Evolutionary conservation across 2,797 vertebrate genomes (phyloP).

Genomic region (Oryzias sinensis): DNA sequence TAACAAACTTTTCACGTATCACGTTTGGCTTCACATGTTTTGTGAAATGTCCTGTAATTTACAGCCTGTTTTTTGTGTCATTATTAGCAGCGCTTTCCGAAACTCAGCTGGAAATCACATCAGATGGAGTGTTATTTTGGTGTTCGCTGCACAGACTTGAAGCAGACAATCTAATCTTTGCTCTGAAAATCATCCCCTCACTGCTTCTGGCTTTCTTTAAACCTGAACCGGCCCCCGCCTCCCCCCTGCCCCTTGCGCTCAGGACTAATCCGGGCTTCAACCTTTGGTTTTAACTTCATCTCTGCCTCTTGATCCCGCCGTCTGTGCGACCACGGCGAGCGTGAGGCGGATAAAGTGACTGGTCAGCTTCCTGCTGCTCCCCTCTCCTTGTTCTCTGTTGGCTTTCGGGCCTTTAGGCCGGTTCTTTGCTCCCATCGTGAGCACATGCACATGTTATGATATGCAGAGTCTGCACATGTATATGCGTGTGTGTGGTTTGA

Average conservation of each 20-base stretch:
- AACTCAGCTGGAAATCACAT: neutral
- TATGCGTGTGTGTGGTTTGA: constrained; percentile 55
- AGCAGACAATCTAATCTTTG: constrained; percentile 23
- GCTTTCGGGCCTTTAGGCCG: constrained; percentile 60
- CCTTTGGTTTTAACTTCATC: constrained; percentile 71
- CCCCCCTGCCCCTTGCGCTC: constrained; percentile 29
- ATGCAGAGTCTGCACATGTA: constrained; percentile 42
- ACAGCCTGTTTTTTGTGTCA: neutral
- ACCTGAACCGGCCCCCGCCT: constrained; percentile 29
- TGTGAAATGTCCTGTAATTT: neutral
- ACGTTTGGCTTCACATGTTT: neutral
- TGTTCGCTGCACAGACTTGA: constrained; percentile 5
- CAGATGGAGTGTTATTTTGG: constrained; percentile 2
- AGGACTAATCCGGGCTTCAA: constrained; percentile 67
- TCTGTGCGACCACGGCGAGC: constrained; percentile 34
- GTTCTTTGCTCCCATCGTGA: constrained; percentile 44
- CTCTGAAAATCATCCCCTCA: constrained; percentile 10
- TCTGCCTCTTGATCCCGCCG: constrained; percentile 52
- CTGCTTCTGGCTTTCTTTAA: constrained; percentile 36
- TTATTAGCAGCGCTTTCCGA: neutral
- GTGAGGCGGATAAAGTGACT: constrained; percentile 60
- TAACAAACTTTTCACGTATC: neutral
- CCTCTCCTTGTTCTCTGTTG: constrained; percentile 67
- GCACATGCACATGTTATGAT: constrained; percentile 45
- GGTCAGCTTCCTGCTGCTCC: constrained; percentile 70